phyloP scores from a whole-genome alignment of 2,113 vertebrate genomes.

The Antechinus stuartii region DNA sequence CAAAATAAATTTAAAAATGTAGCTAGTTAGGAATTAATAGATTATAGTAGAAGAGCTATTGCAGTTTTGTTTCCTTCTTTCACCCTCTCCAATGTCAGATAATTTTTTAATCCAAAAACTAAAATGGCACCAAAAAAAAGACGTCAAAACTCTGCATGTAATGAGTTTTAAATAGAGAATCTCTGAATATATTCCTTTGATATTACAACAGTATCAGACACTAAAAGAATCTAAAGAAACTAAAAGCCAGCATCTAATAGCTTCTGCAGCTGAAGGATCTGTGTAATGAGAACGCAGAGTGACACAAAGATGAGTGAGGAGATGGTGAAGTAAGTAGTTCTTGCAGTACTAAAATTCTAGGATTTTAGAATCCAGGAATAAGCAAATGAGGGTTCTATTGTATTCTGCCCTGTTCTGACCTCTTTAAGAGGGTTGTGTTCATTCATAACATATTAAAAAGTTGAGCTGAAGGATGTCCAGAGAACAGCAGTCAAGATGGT shows the following conservation, averaged over 20 bases:
- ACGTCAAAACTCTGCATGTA: not conserved
- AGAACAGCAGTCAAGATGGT: not conserved
- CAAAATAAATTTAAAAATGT: not conserved
- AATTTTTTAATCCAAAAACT: not conserved
- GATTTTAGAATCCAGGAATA: not conserved
- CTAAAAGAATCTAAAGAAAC: not conserved
- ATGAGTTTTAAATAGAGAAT: slow-evolving; percentile 2
- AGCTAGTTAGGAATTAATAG: not conserved
- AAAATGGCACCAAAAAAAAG: not conserved
- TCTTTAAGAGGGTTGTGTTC: not conserved
- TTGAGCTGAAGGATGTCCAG: not conserved
- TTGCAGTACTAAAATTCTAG: not conserved
- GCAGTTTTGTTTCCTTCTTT: not conserved
- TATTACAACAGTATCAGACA: not conserved
- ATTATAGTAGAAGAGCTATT: not conserved
- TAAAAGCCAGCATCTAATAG: not conserved
- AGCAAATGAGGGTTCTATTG: not conserved
- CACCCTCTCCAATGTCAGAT: not conserved
- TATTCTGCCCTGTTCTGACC: not conserved
- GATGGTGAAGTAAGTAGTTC: not conserved
- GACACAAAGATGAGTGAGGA: not conserved
- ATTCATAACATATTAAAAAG: not conserved
- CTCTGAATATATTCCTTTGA: not conserved
- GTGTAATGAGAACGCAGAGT: not conserved
- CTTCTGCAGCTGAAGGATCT: not conserved